Evolutionary conservation across 2,797 vertebrate genomes (phyloP).

Genomic region (Philypnodon macrostomus): DNA sequence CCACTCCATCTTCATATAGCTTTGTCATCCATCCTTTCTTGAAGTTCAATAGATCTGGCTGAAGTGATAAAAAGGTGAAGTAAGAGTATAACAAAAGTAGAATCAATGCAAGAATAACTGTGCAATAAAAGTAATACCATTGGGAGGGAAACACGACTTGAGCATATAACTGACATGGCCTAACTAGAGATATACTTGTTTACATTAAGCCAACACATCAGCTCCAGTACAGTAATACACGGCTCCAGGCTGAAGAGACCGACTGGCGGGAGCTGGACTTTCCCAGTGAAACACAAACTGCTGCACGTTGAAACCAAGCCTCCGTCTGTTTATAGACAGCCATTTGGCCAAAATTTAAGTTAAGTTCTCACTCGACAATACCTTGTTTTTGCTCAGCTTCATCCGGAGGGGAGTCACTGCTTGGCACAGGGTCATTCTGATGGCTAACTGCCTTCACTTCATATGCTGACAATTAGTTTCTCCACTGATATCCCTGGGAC

Average conservation of each 20-base stretch:
- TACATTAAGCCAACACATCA: slow-evolving; percentile 27
- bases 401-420: slow-evolving; percentile 67
- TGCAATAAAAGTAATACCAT: not conserved
- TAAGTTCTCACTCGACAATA: slow-evolving; percentile 55
- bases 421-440: slow-evolving; percentile 71
- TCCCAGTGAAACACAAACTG: slow-evolving; percentile 67
- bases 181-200: slow-evolving; percentile 19
- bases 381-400: slow-evolving; percentile 80
- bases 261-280: slow-evolving; percentile 48
- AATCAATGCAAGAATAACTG: not conserved
- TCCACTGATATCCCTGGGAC: slow-evolving; percentile 45
- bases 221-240: slow-evolving; percentile 22
- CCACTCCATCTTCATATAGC: slow-evolving; percentile 93
- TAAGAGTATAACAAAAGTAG: not conserved
- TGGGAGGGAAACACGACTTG: not conserved
- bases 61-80: slow-evolving; percentile 14
- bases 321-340: slow-evolving; percentile 57
- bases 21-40: slow-evolving; percentile 99
- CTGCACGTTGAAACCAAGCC: slow-evolving; percentile 47
- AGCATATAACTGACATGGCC: not conserved
- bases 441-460: slow-evolving; percentile 58
- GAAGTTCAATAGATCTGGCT: slow-evolving; percentile 97
- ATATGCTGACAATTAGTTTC: slow-evolving; percentile 56
- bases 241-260: slow-evolving; percentile 34
- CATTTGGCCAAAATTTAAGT: slow-evolving; percentile 15